Base-by-base conservation (phyloP, 2,113 vertebrate species). In the Corythornis madagascariensis region DNA sequence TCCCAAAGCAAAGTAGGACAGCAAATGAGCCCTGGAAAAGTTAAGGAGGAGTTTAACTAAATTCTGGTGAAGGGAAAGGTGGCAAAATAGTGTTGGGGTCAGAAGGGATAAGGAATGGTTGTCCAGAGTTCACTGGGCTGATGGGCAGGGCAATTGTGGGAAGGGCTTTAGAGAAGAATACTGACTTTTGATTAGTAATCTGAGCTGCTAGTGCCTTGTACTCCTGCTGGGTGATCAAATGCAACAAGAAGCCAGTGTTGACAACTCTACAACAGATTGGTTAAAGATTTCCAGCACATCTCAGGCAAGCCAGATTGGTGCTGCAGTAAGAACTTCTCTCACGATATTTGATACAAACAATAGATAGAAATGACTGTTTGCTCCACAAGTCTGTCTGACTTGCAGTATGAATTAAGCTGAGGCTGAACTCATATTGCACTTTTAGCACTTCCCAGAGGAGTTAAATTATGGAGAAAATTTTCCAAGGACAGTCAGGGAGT, bases 231-330 rank as follows among this genome's bases (percentile, higher is more conserved):
- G 85, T 88, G 91, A 91, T 73, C 85, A 86, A 73, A 92, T 56
- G 88, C 75, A 80, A 94, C 9, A 75, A 94, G 85, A 88, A 92
- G 72, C 75, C 60, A 11, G 85, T 86, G 94, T 91, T 95, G 95
- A 96, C 95, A 96, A 95, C 79, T 86, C 88, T 60, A 8, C 92
- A 96, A 95, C 94, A 96, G 89, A 96, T 87, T 79, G 84, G 94
- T 87, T 94, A 59, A 89, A 96, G 92, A 94, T 94, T 96, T 94
- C 86, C 90, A 96, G 92, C 95, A 96, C 92, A 89, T 95, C 67
- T 79, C 81, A 66, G 71, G 87, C 24, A 0, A 93, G 92, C 91
- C 96, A 96, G 92, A 94, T 93, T 96, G 93, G 89, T 90, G 78
- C 77, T 65, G 77, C 61, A 84, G 83, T 88, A 94, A 81, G 93